Percentiles rank a stretch among this genome's conserved stretches.
Conservation (phyloP, 2,888 invertebrate species). For the Amphipoea oculea region DNA sequence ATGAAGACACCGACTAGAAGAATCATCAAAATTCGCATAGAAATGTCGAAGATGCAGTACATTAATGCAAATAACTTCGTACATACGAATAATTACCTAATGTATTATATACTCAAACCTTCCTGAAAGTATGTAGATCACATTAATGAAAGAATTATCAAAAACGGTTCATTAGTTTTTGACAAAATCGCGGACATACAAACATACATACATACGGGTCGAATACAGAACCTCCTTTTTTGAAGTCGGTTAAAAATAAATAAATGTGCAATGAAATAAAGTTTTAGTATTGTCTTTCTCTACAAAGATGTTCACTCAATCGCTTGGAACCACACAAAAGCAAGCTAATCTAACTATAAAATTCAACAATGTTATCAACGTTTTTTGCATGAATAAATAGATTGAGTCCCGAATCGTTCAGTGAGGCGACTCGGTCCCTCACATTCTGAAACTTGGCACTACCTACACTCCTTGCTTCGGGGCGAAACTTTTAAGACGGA, state of each 20-base stretch:
- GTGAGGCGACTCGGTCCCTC: constrained; percentile 34
- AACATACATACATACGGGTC: no score
- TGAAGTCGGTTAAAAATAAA: background rate
- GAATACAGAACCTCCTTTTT: no score
- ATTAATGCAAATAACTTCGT: no score
- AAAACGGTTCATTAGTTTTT: no score
- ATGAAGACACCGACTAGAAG: no score
- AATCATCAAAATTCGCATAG: no score
- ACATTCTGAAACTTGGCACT: constrained; percentile 48
- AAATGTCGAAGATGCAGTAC: no score
- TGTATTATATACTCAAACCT: no score
- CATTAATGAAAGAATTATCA: no score
- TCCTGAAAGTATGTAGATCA: no score
- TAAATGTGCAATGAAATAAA: constrained; percentile 13
- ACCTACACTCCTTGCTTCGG: constrained; percentile 17
- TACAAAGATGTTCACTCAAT: constrained; percentile 15
- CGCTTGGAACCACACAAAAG: constrained; percentile 31
- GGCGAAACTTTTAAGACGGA: constrained; percentile 53
- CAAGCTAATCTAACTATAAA: constrained; percentile 48
- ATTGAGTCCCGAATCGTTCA: constrained; percentile 39
- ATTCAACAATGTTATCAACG: constrained; percentile 53
- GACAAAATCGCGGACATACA: no score
- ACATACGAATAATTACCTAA: no score
- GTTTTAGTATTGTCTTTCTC: background rate
- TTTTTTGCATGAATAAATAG: constrained; percentile 56